phyloP scores from a whole-genome alignment of 2,113 vertebrate species.

The Podarcis muralis region DNA sequence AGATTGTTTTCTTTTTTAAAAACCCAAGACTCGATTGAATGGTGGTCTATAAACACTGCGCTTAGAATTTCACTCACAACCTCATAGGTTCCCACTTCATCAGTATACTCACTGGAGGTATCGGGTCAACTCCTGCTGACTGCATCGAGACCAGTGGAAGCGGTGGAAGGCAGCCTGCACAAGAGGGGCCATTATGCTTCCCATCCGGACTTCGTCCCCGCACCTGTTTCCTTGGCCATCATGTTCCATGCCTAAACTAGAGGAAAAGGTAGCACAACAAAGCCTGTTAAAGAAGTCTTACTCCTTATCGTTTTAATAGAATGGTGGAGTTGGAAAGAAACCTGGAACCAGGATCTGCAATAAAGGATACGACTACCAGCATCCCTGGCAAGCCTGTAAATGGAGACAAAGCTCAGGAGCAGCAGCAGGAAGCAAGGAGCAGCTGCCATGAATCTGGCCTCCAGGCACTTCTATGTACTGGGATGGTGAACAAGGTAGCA shows the following conservation, averaged over 20 bases:
- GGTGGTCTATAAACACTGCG: not conserved
- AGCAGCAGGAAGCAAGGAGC: too few species aligned
- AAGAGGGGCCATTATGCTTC: slow-evolving; percentile 98
- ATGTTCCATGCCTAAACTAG: slow-evolving; percentile 96
- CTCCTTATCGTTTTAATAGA: not conserved
- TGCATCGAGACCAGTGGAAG: slow-evolving; percentile 98
- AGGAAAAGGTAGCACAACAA: slow-evolving; percentile 8
- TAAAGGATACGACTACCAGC: not conserved
- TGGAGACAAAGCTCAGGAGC: too few species aligned
- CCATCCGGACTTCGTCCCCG: slow-evolving; percentile 94
- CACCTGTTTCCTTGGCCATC: slow-evolving; percentile 97
- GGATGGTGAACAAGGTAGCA: too few species aligned
- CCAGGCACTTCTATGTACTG: too few species aligned
- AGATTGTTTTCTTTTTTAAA: not conserved
- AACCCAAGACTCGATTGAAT: not conserved
- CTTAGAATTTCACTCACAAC: not conserved
- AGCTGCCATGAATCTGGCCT: too few species aligned
- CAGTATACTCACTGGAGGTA: slow-evolving; percentile 90
- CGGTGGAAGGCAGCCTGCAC: slow-evolving; percentile 97
- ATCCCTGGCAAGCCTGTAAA: not conserved
- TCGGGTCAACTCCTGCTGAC: slow-evolving; percentile 93
- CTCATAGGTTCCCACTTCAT: not conserved
- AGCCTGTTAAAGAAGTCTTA: not conserved
- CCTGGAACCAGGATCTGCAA: not conserved
- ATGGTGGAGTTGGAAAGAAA: not conserved